These are phyloP conservation scores for Itoplectis maculator DNA, from an alignment of 2,888 invertebrate species.

Conservation along the genomic window DNA sequence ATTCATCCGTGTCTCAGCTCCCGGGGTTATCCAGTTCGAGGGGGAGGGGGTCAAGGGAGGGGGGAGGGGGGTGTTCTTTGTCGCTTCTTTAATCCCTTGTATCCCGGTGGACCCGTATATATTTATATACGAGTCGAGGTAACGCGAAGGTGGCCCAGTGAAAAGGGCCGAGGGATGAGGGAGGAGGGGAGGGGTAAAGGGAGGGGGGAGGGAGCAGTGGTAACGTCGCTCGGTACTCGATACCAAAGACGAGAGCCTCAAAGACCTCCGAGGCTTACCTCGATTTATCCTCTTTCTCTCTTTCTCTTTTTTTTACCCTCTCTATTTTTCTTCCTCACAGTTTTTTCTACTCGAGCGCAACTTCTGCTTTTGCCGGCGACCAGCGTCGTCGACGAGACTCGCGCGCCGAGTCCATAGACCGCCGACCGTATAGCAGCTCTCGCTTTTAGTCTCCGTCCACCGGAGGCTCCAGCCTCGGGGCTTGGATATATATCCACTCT, in stretches of 20 bases:
- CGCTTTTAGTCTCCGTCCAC: neutral
- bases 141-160: constrained; percentile 2
- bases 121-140: constrained; percentile 61
- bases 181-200: constrained; percentile 30
- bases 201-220: constrained; percentile 39
- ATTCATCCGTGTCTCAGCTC: constrained; percentile 42
- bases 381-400: too few species aligned
- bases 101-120: constrained; percentile 52
- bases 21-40: constrained; percentile 25
- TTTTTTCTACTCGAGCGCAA: neutral
- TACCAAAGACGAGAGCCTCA: constrained; percentile 61
- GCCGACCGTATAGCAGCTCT: too few species aligned
- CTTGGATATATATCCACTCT: neutral
- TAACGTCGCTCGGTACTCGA: constrained; percentile 47
- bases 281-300: constrained; percentile 55
- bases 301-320: too few species aligned
- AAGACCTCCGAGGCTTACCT: constrained; percentile 62
- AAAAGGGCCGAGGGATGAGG: too few species aligned
- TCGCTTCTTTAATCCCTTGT: constrained; percentile 70
- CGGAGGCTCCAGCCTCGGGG: neutral
- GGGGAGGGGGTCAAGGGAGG: neutral
- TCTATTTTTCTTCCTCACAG: constrained; percentile 17
- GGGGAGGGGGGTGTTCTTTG: constrained; percentile 64
- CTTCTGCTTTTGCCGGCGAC: too few species aligned
- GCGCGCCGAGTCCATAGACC: constrained; percentile 14